Evolutionary conservation across 1,140 invertebrate species (phyloP), one percentile per base, ranked within the genome.

Genomic region (Drosophila simulans): DNA sequence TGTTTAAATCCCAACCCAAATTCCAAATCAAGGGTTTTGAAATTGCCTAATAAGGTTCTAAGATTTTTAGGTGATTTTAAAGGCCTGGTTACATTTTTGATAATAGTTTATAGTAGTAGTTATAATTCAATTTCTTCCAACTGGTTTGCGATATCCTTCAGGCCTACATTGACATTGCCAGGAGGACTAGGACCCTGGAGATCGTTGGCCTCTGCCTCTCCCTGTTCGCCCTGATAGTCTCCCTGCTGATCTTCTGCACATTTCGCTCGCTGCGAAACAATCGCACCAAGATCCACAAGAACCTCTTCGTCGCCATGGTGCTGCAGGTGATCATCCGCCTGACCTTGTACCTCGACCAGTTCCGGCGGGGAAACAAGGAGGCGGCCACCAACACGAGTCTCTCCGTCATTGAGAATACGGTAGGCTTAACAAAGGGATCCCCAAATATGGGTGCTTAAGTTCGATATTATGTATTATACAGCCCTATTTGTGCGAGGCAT

Each of bases 211-310:
- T 97, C 1, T 96, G 96, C n/a, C 52, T 94, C 3, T 98, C 97
- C 1, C 92, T 98, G 3, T 90, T 96, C 37, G 95, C 96, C 1
- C 91, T 98, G 22, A 91, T 97, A 5, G 92, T 96, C 31, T 97
- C 96, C 0, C 93, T 98, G 35, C 93, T 95, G 35, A 97, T 98
- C 58, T 98, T 98, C 92, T 95, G 94, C 79, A 94, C 94, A 66
- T 98, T 97, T 92, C 95, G 97, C 77, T 95, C 95, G 45, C 91
- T 98, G 31, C 94, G 95, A 63, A 98, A 98, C 80, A 97, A 97
- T 81, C 94, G 97, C 57, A 98, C 97, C 3, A 94, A 95, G 57
- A 97, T 98, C 56, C 97, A 98, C 90, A 96, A 96, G 89, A 97
- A 97, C 84, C 93, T 98, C 22, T 98, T 98, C 91, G 93, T 97